These are phyloP conservation scores for Zaprionus camerounensis DNA, from an alignment of 1,140 invertebrate genomes.

Conservation along the genomic window DNA sequence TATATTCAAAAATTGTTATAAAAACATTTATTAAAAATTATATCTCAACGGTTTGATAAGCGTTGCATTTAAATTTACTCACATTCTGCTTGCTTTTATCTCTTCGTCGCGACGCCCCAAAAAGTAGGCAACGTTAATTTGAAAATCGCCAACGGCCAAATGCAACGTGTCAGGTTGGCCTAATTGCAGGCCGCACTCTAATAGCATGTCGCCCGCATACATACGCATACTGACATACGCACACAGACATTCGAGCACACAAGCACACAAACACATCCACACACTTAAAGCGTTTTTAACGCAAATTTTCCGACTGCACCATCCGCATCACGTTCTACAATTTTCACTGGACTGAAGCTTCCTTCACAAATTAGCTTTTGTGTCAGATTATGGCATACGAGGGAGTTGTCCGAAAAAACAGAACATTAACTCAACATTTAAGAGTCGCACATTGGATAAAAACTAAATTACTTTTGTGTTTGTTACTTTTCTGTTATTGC, in stretches of 20 bases:
- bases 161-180: slow-evolving; percentile 22
- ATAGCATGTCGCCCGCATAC: slow-evolving; percentile 6
- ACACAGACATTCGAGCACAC: neutral
- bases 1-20: no score
- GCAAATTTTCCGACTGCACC: slow-evolving; percentile 3
- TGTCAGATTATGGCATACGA: slow-evolving; percentile 45
- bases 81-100: neutral
- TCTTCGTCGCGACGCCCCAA: neutral
- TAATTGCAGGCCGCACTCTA: slow-evolving; percentile 24
- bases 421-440: neutral
- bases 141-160: slow-evolving; percentile 16
- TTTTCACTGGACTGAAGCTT: neutral
- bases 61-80: neutral
- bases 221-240: neutral
- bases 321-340: neutral
- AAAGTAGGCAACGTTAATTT: slow-evolving; percentile 34
- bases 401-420: neutral
- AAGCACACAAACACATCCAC: neutral
- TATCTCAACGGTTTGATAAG: neutral
- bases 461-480: neutral
- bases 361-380: slow-evolving; percentile 11
- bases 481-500: slow-evolving; percentile 30
- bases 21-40: no score
- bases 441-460: no score
- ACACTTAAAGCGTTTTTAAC: slow-evolving; percentile 11